Percentiles rank a stretch among this genome's conserved stretches.
Evolutionary conservation across 64 coral and sea anemone species (phyloP).

Genomic region (Stichodactyla helianthus): DNA sequence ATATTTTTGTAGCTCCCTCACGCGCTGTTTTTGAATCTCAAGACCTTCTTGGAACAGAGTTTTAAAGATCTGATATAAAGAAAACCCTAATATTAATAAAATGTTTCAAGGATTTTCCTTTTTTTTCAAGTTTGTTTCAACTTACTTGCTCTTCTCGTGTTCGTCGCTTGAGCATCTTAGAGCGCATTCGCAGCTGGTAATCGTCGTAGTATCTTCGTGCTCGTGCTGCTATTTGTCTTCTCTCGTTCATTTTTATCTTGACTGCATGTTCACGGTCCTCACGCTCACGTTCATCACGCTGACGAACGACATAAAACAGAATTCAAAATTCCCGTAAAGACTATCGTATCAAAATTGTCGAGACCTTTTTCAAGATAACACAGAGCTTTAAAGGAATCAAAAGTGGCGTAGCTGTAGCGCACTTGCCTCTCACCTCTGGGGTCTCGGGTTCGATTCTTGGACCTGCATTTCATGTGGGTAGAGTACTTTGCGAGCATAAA

Average conservation of each 20-base stretch:
- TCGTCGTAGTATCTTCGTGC: conserved; percentile 97
- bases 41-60: conserved; percentile 94
- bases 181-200: conserved; percentile 93
- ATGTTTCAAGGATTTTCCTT: too few relatives aligned
- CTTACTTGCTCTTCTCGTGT: conserved; percentile 92
- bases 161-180: conserved; percentile 89
- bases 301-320: not conserved
- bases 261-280: conserved; percentile 70
- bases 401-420: too few relatives aligned
- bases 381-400: too few relatives aligned
- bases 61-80: conserved; percentile 77
- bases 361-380: too few relatives aligned
- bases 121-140: not conserved
- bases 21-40: conserved; percentile 93
- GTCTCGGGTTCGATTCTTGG: too few relatives aligned
- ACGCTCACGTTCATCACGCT: conserved; percentile 81
- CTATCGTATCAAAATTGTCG: too few relatives aligned
- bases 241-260: conserved; percentile 76
- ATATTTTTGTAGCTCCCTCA: conserved; percentile 77
- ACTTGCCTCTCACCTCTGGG: too few relatives aligned
- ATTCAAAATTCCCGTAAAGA: too few relatives aligned
- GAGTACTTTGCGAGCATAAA: too few relatives aligned
- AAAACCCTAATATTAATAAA: not conserved
- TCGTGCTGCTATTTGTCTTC: conserved; percentile 80
- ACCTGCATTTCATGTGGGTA: too few relatives aligned